Evolutionary conservation across 2,888 invertebrate species (phyloP).

Genomic region (Pinctada fucata): DNA sequence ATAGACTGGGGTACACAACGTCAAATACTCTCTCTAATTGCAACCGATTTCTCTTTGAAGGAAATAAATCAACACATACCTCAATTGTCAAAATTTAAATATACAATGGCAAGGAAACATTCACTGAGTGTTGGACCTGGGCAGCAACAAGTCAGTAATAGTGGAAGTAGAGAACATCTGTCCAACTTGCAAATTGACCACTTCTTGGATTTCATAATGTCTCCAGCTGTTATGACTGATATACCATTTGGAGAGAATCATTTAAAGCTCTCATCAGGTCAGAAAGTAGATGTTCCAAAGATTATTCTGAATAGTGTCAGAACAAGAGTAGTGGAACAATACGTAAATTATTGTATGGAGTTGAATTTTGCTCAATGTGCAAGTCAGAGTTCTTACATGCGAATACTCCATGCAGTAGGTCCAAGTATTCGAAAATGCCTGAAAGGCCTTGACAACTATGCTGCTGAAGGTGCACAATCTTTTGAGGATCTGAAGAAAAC

Average conservation of each 20-base stretch:
- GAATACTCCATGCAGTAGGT: constrained; percentile 13
- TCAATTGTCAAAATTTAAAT: constrained; percentile 20
- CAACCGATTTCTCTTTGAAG: neutral
- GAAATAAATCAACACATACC: constrained; percentile 13
- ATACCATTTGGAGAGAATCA: constrained; percentile 9
- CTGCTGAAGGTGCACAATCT: constrained; percentile 18
- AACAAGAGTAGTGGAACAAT: constrained; percentile 11
- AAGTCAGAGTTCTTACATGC: constrained; percentile 20
- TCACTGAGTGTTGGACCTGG: constrained; percentile 7
- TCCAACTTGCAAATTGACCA: constrained; percentile 5
- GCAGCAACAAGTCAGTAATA: constrained; percentile 5
- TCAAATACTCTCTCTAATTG: constrained; percentile 21
- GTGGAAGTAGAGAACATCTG: constrained; percentile 8
- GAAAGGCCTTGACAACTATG: constrained; percentile 32
- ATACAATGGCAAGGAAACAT: constrained; percentile 22
- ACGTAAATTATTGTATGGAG: constrained; percentile 17
- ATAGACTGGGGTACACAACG: constrained; percentile 26
- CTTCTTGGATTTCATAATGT: constrained; percentile 13
- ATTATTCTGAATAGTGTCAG: constrained; percentile 15
- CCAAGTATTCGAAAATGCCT: constrained; percentile 24
- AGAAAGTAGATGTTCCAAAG: constrained; percentile 21
- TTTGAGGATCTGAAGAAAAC: constrained; percentile 13
- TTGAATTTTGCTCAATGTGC: neutral
- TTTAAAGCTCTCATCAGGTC: constrained; percentile 8
- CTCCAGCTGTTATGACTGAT: constrained; percentile 21